phyloP scores from a whole-genome alignment of 2,113 vertebrate genomes.

The Mixornis gularis region DNA sequence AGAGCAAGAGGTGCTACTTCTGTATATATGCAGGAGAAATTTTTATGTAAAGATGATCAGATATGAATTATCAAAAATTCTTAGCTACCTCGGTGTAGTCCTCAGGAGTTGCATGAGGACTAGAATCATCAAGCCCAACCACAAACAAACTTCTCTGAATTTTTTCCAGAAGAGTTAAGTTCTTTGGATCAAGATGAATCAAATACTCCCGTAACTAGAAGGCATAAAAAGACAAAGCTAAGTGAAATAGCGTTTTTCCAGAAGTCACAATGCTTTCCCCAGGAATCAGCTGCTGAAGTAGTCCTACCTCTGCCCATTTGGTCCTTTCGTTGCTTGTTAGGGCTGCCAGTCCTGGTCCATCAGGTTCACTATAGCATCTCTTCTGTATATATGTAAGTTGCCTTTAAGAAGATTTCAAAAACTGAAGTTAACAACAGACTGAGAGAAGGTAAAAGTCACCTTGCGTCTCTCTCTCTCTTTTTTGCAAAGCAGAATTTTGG shows the following conservation, averaged over 20 bases:
- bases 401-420: constrained; percentile 68
- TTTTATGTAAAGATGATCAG: not conserved
- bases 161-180: constrained; percentile 82
- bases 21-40: not conserved
- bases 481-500: not conserved
- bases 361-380: constrained; percentile 75
- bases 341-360: constrained; percentile 81
- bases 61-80: not conserved
- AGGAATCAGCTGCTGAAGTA: not conserved
- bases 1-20: not conserved
- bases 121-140: constrained; percentile 80
- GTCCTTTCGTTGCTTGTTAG: constrained; percentile 89
- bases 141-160: constrained; percentile 88
- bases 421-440: not conserved
- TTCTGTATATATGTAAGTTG: constrained; percentile 82
- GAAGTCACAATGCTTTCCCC: not conserved
- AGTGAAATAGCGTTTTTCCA: not conserved
- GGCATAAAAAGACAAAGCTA: not conserved
- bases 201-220: constrained; percentile 86
- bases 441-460: not conserved
- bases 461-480: not conserved
- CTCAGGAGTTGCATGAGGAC: constrained; percentile 80
- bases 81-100: constrained; percentile 83
- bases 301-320: constrained; percentile 86
- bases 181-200: constrained; percentile 84